phyloP scores from a whole-genome alignment of 1,140 invertebrate species.

The Notospermus geniculatus region DNA sequence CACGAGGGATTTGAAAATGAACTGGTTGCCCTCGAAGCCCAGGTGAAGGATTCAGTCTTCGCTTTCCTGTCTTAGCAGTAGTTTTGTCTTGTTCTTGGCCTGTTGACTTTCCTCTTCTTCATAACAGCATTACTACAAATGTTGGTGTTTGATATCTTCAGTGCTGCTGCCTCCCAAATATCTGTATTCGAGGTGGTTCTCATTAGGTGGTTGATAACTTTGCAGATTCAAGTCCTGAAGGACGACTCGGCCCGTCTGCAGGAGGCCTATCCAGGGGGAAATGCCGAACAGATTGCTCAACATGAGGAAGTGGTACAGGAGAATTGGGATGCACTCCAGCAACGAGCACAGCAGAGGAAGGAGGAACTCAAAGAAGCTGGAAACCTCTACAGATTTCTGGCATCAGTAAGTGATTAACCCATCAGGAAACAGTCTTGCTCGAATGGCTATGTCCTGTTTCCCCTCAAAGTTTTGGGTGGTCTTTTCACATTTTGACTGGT shows the following conservation, averaged over 20 bases:
- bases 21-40: slow-evolving; percentile 87
- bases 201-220: background rate
- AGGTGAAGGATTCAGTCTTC: slow-evolving; percentile 59
- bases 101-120: too few relatives aligned
- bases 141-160: too few relatives aligned
- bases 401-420: slow-evolving; percentile 59
- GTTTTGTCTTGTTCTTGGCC: too few relatives aligned
- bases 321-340: slow-evolving; percentile 84
- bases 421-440: too few relatives aligned
- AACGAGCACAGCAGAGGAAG: slow-evolving; percentile 73
- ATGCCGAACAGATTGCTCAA: slow-evolving; percentile 83
- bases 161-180: too few relatives aligned
- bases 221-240: slow-evolving; percentile 70
- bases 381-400: slow-evolving; percentile 84
- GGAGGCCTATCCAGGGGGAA: slow-evolving; percentile 85
- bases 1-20: slow-evolving; percentile 96
- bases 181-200: too few relatives aligned
- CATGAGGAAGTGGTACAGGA: slow-evolving; percentile 80
- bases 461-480: too few relatives aligned
- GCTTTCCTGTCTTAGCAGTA: too few relatives aligned
- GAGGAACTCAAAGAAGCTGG: slow-evolving; percentile 82
- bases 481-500: background rate
- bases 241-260: slow-evolving; percentile 88
- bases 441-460: too few relatives aligned
- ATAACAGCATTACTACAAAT: too few relatives aligned